Conservation (phyloP, 1,140 invertebrate species). For the Eriocheir sinensis region DNA sequence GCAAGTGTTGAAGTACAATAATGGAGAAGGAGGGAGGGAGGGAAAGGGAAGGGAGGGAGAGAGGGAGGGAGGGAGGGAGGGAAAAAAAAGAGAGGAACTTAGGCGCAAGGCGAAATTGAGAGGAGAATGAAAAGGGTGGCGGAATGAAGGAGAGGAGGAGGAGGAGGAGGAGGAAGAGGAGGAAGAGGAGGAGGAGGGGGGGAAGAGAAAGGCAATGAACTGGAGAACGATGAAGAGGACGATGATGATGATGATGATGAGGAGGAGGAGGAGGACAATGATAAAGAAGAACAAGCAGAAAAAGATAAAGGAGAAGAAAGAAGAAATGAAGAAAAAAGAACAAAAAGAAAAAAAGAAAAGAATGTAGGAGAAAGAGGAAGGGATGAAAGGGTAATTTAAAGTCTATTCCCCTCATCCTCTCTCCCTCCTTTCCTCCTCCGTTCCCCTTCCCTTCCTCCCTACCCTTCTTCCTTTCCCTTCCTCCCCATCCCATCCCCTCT, state of each 20-base stretch:
- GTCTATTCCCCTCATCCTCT: not conserved
- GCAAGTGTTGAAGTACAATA: not conserved
- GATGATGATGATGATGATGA: not conserved
- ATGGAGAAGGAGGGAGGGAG: not conserved
- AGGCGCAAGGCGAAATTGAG: not conserved
- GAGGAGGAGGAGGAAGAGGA: not conserved
- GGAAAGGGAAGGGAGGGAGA: not conserved
- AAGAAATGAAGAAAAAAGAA: no score
- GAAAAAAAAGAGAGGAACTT: not conserved
- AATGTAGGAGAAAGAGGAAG: not conserved
- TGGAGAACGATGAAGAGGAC: constrained; percentile 26
- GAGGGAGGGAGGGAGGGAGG: constrained; percentile 14
- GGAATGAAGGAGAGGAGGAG: not conserved
- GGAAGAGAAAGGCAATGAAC: not conserved
- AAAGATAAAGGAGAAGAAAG: no score
- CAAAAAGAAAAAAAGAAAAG: no score
- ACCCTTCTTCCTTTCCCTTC: not conserved
- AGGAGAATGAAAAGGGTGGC: not conserved
- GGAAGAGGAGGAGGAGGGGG: not conserved
- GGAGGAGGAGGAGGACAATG: no score
- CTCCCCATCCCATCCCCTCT: not conserved
- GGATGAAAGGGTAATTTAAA: not conserved
- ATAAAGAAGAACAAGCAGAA: no score
- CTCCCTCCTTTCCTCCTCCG: not conserved
- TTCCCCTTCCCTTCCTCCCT: not conserved